Conservation (phyloP, 1,140 invertebrate species). For the Trichomalopsis sarcophagae region DNA sequence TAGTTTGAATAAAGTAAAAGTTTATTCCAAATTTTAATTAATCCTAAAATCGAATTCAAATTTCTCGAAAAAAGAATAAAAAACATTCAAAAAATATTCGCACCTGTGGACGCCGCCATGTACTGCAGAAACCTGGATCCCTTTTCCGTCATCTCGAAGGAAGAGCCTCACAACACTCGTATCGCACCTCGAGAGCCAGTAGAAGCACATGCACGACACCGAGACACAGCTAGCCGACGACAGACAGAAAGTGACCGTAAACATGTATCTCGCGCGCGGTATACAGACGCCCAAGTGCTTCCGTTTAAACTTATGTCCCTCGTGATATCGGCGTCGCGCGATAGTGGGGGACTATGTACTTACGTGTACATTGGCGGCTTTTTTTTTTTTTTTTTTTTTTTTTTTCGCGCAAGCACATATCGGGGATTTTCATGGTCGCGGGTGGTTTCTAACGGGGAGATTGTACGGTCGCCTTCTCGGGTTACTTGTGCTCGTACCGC, state of each 20-base stretch:
- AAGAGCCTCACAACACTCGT: not conserved
- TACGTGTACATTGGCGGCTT: not conserved
- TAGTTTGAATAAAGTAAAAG: no score
- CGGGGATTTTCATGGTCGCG: not conserved
- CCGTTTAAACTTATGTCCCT: not conserved
- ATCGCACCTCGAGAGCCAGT: no score
- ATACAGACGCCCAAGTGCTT: not conserved
- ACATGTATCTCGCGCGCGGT: not conserved
- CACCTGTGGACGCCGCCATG: slow-evolving; percentile 78
- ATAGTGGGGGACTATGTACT: not conserved
- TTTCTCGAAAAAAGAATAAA: not conserved
- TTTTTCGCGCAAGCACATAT: not conserved
- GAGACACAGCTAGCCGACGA: not conserved
- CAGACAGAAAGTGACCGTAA: slow-evolving; percentile 13
- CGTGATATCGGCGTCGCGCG: not conserved
- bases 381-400: not conserved
- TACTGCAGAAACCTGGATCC: slow-evolving; percentile 78
- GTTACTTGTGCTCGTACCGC: no score
- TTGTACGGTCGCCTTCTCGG: not conserved
- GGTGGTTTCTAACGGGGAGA: not conserved
- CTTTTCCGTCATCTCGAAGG: slow-evolving; percentile 60
- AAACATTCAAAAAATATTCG: slow-evolving; percentile 55
- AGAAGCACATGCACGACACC: not conserved
- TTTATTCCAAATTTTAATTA: no score
- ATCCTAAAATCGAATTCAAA: no score